Conservation (phyloP, 30 jellyfish, hydroid and myxozoan species). For the Pelagia noctiluca region DNA sequence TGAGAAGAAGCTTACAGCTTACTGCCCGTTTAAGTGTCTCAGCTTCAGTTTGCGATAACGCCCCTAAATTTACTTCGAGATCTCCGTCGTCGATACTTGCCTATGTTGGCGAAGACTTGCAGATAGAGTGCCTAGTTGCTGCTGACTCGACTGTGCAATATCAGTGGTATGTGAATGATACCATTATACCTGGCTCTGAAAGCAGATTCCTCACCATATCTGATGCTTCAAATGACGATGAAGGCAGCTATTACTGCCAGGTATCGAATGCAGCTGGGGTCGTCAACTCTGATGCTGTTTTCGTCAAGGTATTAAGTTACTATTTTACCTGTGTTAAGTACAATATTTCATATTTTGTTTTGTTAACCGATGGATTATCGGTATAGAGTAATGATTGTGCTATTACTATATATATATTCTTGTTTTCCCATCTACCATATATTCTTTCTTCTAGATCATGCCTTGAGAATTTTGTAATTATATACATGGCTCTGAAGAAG, state of each 20-base stretch:
- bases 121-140: conserved; percentile 49
- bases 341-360: no score
- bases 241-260: conserved; percentile 78
- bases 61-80: conserved; percentile 33
- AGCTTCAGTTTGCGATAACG: conserved; percentile 63
- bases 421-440: no score
- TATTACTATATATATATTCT: no score
- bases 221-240: conserved; percentile 50
- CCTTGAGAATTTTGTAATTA: no score
- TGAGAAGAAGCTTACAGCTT: neutral
- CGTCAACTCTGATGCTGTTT: conserved; percentile 43
- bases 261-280: conserved; percentile 63
- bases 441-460: no score
- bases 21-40: neutral
- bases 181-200: conserved; percentile 73
- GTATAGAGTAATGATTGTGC: no score
- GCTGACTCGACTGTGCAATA: conserved; percentile 47
- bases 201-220: conserved; percentile 40
- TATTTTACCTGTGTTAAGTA: no score
- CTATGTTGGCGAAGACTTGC: conserved; percentile 69
- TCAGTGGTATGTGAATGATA: conserved; percentile 75
- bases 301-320: no score
- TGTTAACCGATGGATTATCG: no score
- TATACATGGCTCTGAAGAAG: no score
- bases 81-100: conserved; percentile 67